Conservation (phyloP, 1,140 invertebrate genomes). For the Paramacrobiotus metropolitanus region DNA sequence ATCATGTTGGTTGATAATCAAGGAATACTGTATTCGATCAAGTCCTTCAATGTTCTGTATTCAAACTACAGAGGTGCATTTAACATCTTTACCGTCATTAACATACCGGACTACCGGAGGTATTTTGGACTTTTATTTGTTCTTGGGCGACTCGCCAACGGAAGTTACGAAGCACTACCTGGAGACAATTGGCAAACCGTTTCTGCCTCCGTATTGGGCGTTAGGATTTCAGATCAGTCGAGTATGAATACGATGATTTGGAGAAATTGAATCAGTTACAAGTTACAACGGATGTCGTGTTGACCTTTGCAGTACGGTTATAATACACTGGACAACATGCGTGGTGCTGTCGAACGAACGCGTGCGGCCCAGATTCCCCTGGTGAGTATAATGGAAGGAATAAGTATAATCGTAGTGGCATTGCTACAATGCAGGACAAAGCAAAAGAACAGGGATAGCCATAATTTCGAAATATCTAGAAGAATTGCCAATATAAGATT, state of each 20-base stretch:
- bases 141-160: conserved; percentile 12
- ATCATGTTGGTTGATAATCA: background rate
- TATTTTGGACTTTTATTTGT: conserved; percentile 4
- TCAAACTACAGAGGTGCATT: background rate
- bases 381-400: too few relatives aligned
- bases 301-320: background rate
- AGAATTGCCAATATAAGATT: too few relatives aligned
- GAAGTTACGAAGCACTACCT: conserved; percentile 22
- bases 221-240: conserved; percentile 22
- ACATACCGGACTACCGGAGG: conserved; percentile 19
- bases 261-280: background rate
- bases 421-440: too few relatives aligned
- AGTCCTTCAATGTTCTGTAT: background rate
- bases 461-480: background rate
- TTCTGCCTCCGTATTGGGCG: conserved; percentile 22
- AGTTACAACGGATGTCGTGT: background rate
- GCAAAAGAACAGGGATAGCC: too few relatives aligned
- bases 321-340: background rate
- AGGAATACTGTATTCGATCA: background rate
- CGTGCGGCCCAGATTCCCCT: background rate
- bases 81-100: conserved; percentile 14
- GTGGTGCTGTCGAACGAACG: background rate
- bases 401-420: too few relatives aligned
- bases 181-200: conserved; percentile 18
- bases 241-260: background rate